Percentiles rank a stretch among this genome's conserved stretches.
phyloP scores from a whole-genome alignment of 2,113 vertebrate species.

The Acrocephalus kingi region DNA sequence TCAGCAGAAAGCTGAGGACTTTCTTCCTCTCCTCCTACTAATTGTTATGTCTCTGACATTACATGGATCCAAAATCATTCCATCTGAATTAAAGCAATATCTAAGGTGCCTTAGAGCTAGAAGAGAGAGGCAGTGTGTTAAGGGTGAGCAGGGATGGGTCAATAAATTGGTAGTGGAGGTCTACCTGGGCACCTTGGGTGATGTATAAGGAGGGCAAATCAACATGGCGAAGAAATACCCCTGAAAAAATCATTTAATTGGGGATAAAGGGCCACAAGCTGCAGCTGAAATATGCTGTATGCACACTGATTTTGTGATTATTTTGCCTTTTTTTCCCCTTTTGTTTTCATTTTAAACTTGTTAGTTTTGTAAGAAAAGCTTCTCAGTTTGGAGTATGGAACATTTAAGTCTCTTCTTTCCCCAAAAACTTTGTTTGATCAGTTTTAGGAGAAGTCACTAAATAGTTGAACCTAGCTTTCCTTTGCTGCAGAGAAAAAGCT shows the following conservation, averaged over 20 bases:
- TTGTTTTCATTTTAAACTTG: background rate
- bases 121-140: background rate
- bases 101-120: background rate
- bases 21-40: background rate
- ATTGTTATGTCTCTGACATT: background rate
- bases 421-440: background rate
- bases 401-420: background rate
- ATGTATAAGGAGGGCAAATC: background rate
- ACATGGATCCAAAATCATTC: background rate
- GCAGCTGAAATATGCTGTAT: background rate
- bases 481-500: background rate
- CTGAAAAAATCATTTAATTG: background rate
- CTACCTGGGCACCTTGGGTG: background rate
- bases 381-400: background rate
- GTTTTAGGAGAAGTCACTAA: background rate
- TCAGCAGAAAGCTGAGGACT: background rate
- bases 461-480: background rate
- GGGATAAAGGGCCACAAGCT: background rate
- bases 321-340: background rate
- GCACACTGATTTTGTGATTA: background rate
- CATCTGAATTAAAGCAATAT: background rate
- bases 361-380: background rate
- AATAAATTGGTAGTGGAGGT: background rate
- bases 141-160: background rate
- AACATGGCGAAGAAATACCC: background rate